Evolutionary conservation across 1,140 invertebrate species (phyloP), one percentile per base, ranked within the genome.

Genomic region (Bemisia tabaci): DNA sequence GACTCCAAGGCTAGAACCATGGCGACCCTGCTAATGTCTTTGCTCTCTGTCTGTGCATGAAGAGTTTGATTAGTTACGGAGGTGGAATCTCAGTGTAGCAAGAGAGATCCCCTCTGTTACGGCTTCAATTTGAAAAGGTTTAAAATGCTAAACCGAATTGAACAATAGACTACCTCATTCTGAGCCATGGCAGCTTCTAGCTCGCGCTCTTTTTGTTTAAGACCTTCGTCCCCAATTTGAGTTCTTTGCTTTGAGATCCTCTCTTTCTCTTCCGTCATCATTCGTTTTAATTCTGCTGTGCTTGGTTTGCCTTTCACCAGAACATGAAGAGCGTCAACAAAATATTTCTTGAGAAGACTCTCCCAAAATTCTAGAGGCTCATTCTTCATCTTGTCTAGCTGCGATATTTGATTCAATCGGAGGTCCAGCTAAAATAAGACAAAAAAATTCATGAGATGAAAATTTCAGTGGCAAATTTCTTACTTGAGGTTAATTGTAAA

Each of bases 91-190:
- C n/a, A n/a, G n/a, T n/a, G n/a, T n/a, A n/a, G n/a, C n/a, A n/a
- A n/a, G n/a, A n/a, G n/a, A n/a, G n/a, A n/a, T n/a, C n/a, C n/a
- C n/a, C n/a, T n/a, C n/a, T n/a, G n/a, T n/a, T n/a, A n/a, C n/a
- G n/a, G n/a, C n/a, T n/a, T n/a, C n/a, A n/a, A n/a, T n/a, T n/a
- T n/a, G n/a, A n/a, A n/a, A n/a, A n/a, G n/a, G n/a, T n/a, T n/a
- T n/a, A n/a, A n/a, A n/a, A n/a, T n/a, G n/a, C n/a, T n/a, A n/a
- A n/a, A n/a, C n/a, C n/a, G n/a, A n/a, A n/a, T n/a, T n/a, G n/a
- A n/a, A n/a, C n/a, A n/a, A n/a, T n/a, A n/a, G n/a, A 68, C 70
- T 78, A 90, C 87, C 74, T 91, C 88, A 79, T 94, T 95, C 69
- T 83, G 82, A 65, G 83, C 79, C 68, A 90, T 84, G 0, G 92